These are phyloP conservation scores for Coregonus suidteri DNA, from an alignment of 2,797 vertebrate species.

Conservation along the genomic window DNA sequence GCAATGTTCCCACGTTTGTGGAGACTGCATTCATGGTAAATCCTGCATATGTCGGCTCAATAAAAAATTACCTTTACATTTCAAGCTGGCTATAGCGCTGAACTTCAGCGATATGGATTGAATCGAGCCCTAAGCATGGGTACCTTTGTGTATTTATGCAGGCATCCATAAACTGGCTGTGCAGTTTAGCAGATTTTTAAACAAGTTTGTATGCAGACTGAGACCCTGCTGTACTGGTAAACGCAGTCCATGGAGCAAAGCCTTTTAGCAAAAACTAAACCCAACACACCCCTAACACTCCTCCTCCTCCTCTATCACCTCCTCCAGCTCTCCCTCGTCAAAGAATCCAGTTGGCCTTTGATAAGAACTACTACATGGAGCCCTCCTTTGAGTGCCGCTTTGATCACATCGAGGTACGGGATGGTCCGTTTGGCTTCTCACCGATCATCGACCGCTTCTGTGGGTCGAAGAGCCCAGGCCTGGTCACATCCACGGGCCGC, in stretches of 20 bases:
- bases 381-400: slow-evolving; percentile 98
- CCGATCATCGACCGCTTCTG: slow-evolving; percentile 94
- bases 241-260: not conserved
- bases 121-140: not conserved
- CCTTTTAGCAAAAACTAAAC: slow-evolving; percentile 10
- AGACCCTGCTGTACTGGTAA: not conserved
- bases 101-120: no score
- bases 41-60: no score
- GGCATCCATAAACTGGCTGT: not conserved
- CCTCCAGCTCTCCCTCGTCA: slow-evolving; percentile 88
- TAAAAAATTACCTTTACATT: no score
- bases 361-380: slow-evolving; percentile 95
- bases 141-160: slow-evolving; percentile 1
- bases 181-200: slow-evolving; percentile 1
- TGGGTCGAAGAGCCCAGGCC: slow-evolving; percentile 87
- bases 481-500: slow-evolving; percentile 93
- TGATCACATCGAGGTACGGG: slow-evolving; percentile 95
- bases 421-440: slow-evolving; percentile 97
- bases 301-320: slow-evolving; percentile 26
- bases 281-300: slow-evolving; percentile 15
- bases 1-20: no score
- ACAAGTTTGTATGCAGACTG: not conserved
- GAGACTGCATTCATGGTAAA: no score
- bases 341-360: slow-evolving; percentile 94
- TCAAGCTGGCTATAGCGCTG: no score